A percentile compares a stretch with the other conserved stretches of the same genome.
Conservation (phyloP, 2,113 vertebrate species). For the Meleagris gallopavo region DNA sequence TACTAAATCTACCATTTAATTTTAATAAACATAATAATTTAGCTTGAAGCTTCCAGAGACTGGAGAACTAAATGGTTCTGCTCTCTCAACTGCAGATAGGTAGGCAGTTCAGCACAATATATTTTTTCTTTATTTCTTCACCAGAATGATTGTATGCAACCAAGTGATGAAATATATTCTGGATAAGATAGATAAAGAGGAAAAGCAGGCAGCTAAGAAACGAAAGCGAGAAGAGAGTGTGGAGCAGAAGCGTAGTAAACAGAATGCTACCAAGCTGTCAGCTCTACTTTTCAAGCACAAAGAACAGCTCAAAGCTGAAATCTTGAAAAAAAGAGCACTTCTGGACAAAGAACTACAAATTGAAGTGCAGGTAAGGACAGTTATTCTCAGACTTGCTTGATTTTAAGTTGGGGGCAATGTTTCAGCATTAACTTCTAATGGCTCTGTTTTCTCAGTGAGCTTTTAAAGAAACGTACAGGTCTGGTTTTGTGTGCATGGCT, state of each 20-base stretch:
- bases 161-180: slow-evolving; percentile 99
- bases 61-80: not conserved
- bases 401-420: not conserved
- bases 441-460: not conserved
- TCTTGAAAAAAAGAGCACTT: slow-evolving; percentile 95
- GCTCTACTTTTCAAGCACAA: slow-evolving; percentile 98
- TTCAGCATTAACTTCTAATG: not conserved
- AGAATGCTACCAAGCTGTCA: slow-evolving; percentile 94
- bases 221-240: slow-evolving; percentile 95
- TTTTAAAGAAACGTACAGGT: not conserved
- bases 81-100: not conserved
- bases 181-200: slow-evolving; percentile 99
- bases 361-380: slow-evolving; percentile 90
- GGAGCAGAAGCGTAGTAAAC: slow-evolving; percentile 95
- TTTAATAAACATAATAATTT: not conserved
- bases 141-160: slow-evolving; percentile 98
- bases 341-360: slow-evolving; percentile 98
- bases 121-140: slow-evolving; percentile 41
- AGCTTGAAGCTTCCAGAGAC: not conserved
- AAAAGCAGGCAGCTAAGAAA: slow-evolving; percentile 96
- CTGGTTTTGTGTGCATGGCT: not conserved
- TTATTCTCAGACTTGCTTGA: not conserved
- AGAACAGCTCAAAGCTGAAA: slow-evolving; percentile 96
- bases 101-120: not conserved
- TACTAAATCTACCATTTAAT: not conserved